Percentiles rank a stretch among this genome's conserved stretches.
These are phyloP conservation scores for Plodia interpunctella DNA, from an alignment of 1,140 invertebrate species.

Conservation along the genomic window DNA sequence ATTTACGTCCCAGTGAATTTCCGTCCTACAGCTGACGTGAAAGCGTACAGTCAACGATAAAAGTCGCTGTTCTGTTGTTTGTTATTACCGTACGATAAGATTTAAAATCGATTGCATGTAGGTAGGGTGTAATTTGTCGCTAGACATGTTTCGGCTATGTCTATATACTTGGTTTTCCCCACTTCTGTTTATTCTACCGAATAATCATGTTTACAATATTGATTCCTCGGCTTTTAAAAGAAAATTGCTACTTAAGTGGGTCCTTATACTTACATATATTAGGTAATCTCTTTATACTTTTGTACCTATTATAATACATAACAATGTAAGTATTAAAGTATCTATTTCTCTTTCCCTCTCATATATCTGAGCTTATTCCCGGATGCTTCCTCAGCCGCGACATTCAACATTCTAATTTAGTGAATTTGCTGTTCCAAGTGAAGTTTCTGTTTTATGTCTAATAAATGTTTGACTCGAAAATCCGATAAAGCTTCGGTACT, in stretches of 20 bases:
- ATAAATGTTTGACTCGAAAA: not conserved
- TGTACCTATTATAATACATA: too few species aligned
- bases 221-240: not conserved
- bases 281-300: too few species aligned
- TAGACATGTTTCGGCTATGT: not conserved
- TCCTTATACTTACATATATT: too few species aligned
- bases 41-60: not conserved
- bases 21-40: not conserved
- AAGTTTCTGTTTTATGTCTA: too few species aligned
- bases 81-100: not conserved
- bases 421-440: too few species aligned
- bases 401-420: too few species aligned
- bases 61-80: not conserved
- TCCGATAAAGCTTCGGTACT: not conserved
- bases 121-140: not conserved
- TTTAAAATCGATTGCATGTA: not conserved
- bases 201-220: constrained; percentile 3
- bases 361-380: too few species aligned
- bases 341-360: too few species aligned
- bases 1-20: not conserved
- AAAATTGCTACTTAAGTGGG: not conserved
- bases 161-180: not conserved
- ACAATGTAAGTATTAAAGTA: too few species aligned
- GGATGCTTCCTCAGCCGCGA: too few species aligned
- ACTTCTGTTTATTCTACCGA: not conserved